These are phyloP conservation scores for Limnodromus scolopaceus DNA, from an alignment of 2,797 vertebrate species.

Conservation along the genomic window DNA sequence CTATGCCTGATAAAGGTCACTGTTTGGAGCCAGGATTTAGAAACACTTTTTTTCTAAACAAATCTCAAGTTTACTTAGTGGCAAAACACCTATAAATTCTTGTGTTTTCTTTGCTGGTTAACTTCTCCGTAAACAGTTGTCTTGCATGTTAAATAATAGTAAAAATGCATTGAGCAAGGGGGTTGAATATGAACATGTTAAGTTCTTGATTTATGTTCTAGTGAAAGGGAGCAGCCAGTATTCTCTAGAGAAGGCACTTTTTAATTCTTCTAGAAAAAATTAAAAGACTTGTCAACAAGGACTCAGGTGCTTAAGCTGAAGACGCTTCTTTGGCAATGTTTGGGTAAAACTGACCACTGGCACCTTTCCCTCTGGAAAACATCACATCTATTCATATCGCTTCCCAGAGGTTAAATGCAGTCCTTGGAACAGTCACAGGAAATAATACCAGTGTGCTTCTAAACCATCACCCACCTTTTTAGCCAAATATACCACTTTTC, in stretches of 20 bases:
- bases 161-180: not conserved
- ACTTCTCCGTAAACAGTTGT: not conserved
- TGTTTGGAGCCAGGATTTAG: not conserved
- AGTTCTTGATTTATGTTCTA: not conserved
- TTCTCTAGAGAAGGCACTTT: not conserved
- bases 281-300: not conserved
- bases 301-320: not conserved
- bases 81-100: not conserved
- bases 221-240: not conserved
- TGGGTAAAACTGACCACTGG: not conserved
- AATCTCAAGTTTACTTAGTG: not conserved
- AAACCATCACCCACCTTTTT: not conserved
- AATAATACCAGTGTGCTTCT: not conserved
- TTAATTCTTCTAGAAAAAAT: not conserved
- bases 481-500: not conserved
- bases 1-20: not conserved
- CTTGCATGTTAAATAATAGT: not conserved
- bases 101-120: not conserved
- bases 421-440: not conserved
- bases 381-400: not conserved
- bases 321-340: not conserved
- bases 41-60: not conserved
- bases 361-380: not conserved
- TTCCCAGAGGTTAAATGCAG: constrained; percentile 18
- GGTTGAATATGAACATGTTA: fast-evolving